Conservation (phyloP, 2,113 vertebrate genomes). For the Canis aureus region DNA sequence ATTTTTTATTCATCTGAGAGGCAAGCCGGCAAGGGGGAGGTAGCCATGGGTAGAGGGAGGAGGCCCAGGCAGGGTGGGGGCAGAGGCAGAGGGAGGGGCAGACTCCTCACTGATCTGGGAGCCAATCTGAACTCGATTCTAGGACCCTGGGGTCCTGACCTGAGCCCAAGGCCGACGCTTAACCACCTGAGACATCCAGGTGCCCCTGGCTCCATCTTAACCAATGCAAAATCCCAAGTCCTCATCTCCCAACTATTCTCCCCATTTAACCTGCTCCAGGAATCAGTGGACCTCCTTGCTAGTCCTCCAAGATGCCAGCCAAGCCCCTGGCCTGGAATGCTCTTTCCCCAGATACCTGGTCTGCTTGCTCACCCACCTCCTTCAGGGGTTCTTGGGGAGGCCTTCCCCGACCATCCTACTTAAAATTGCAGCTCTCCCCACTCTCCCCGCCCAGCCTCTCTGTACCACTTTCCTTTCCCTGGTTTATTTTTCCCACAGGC, state of each 20-base stretch:
- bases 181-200: neutral
- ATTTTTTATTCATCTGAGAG: too few species aligned
- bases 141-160: neutral
- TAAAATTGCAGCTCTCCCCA: neutral
- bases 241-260: neutral
- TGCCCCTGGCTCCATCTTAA: neutral
- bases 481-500: neutral
- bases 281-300: neutral
- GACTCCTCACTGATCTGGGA: too few species aligned
- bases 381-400: neutral
- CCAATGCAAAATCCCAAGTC: neutral
- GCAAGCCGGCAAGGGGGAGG: too few species aligned
- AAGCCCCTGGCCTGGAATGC: neutral
- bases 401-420: neutral
- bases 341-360: neutral
- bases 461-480: neutral
- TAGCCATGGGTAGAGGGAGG: too few species aligned
- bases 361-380: neutral
- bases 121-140: too few species aligned
- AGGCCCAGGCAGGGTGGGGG: too few species aligned
- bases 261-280: neutral
- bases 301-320: neutral
- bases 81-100: too few species aligned
- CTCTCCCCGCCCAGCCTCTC: neutral
- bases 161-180: neutral